A percentile compares a stretch with the other conserved stretches of the same genome.
These are phyloP conservation scores for Pollenia angustigena DNA, from an alignment of 2,888 invertebrate species.

Conservation along the genomic window DNA sequence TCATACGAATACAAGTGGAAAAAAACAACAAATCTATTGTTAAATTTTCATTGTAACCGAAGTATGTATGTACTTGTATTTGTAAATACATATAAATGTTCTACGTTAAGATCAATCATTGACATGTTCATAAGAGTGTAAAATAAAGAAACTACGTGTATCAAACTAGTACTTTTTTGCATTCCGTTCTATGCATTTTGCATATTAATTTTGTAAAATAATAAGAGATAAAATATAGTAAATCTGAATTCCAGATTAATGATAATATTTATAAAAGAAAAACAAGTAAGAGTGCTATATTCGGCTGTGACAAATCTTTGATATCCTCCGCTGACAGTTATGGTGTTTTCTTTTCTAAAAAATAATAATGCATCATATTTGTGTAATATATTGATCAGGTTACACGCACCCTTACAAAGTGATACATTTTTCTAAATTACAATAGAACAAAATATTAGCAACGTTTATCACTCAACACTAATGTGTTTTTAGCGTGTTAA, in stretches of 20 bases:
- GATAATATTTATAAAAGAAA: background rate
- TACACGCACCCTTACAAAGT: no score
- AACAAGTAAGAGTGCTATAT: no score
- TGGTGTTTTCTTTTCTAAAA: no score
- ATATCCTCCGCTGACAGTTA: no score
- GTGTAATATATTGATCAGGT: no score
- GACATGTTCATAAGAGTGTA: slow-evolving; percentile 26
- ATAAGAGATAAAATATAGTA: background rate
- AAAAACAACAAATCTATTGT: slow-evolving; percentile 21
- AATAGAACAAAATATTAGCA: no score
- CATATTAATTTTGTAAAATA: slow-evolving; percentile 48
- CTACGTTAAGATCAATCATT: slow-evolving; percentile 44
- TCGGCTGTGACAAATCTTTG: no score
- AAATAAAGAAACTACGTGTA: background rate
- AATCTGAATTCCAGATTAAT: slow-evolving; percentile 2
- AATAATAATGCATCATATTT: no score
- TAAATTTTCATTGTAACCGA: slow-evolving; percentile 29
- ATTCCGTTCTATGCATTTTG: slow-evolving; percentile 43
- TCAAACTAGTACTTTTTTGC: slow-evolving; percentile 2
- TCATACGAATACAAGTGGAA: background rate
- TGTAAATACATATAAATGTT: background rate
- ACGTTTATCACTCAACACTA: no score
- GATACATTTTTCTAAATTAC: no score
- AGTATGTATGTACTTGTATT: background rate
- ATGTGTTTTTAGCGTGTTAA: no score